phyloP scores from a whole-genome alignment of 2,797 vertebrate genomes.

The Neopelma chrysocephalum region DNA sequence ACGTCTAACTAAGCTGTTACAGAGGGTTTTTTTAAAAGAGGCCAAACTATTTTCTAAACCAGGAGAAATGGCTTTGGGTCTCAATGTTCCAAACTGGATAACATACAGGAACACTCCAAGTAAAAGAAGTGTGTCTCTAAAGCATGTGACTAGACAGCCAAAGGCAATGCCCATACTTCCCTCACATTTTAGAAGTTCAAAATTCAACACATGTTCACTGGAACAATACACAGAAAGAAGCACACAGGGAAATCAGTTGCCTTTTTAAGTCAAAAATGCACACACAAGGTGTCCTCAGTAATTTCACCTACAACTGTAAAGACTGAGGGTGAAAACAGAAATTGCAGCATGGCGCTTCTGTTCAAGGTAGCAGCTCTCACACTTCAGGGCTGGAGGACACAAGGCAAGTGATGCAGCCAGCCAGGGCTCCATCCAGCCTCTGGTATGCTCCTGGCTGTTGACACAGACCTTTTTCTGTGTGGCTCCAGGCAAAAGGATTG shows the following conservation, averaged over 20 bases:
- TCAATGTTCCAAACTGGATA: rapidly evolving
- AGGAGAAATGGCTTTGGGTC: neutral
- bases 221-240: neutral
- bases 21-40: neutral
- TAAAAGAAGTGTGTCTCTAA: neutral
- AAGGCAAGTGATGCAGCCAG: neutral
- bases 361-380: neutral
- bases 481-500: neutral
- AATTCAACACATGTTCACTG: neutral
- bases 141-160: neutral
- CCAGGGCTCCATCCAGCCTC: neutral
- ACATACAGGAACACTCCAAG: neutral
- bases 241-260: neutral
- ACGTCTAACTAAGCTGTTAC: neutral
- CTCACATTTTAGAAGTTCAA: neutral
- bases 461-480: neutral
- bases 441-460: neutral
- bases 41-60: neutral
- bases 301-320: neutral
- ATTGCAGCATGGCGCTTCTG: neutral
- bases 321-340: neutral
- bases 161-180: neutral
- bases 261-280: neutral
- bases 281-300: too few species aligned
- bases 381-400: neutral